phyloP scores from a whole-genome alignment of 2,888 invertebrate species.

The Hipparchia sbordonii region DNA sequence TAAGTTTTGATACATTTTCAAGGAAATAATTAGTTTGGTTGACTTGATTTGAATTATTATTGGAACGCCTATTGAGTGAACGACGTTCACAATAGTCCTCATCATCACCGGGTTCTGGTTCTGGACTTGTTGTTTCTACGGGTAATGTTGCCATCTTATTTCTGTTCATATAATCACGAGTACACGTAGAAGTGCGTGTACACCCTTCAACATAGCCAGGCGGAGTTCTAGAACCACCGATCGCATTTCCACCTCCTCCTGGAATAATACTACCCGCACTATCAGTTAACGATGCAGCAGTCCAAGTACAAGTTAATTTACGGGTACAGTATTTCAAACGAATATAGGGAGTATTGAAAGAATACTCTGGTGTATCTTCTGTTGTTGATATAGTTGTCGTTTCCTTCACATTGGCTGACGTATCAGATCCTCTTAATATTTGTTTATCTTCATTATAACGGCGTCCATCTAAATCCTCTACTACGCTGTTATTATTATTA shows the following conservation, averaged over 20 bases:
- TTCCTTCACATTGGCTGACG: conserved; percentile 8
- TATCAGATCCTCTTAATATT: conserved; percentile 45
- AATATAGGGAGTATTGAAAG: conserved; percentile 60
- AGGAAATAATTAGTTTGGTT: neutral
- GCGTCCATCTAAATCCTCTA: conserved; percentile 32
- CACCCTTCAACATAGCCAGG: conserved; percentile 74
- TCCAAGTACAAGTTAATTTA: conserved; percentile 75
- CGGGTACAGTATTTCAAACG: conserved; percentile 68
- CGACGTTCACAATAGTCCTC: conserved; percentile 74
- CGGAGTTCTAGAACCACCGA: conserved; percentile 62
- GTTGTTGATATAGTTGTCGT: conserved; percentile 19
- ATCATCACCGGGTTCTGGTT: conserved; percentile 47
- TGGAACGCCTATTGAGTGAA: conserved; percentile 58
- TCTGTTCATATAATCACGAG: conserved; percentile 65
- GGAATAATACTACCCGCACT: conserved; percentile 49
- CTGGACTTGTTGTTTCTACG: conserved; percentile 36
- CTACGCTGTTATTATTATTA: conserved; percentile 36
- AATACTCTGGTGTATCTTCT: conserved; percentile 47
- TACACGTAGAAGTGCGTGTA: conserved; percentile 73
- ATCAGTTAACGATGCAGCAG: conserved; percentile 53
- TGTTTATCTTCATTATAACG: conserved; percentile 46
- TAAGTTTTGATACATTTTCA: neutral
- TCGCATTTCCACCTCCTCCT: conserved; percentile 39
- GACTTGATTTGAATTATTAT: conserved; percentile 25
- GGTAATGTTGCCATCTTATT: conserved; percentile 58